Base-by-base conservation (phyloP, 2,797 vertebrate species). In the Euphonia xanthogaster region DNA sequence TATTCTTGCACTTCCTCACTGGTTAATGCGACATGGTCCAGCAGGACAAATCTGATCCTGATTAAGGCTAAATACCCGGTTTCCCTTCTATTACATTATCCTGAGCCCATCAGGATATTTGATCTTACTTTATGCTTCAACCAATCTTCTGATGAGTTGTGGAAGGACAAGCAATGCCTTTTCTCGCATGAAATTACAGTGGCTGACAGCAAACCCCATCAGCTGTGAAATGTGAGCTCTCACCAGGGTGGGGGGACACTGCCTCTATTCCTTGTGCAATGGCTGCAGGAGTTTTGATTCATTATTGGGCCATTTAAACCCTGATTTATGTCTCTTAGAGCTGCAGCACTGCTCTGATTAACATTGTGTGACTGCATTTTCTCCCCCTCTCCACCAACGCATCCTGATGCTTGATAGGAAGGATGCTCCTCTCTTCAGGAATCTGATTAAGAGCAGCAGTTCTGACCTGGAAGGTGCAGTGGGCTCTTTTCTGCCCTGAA, bases 291-390 rank as follows among this genome's bases (percentile, higher is more conserved):
- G 31, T 79, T 79, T 33, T 27, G 20, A 13, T 62, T 84, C 21
- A 10, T 79, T 42, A 39, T 12, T 35, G 54, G 31, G 19, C 31
- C 3, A 3, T 30, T 48, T 87, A 76, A 93, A 62, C 11, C 6
- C 47, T 30, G 35, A 70, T 76, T 81, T 91, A 31, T 7, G 6
- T 37, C 39, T 54, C 35, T 58, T n/a, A 58, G 22, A 61, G 18
- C 45, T 47, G 15, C 24, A 28, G 10, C 37, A 21, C 20, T 68
- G 51, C 40, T 88, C 42, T 87, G 24, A 78, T 75, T 37, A 87
- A 37, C 0, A 3, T 2, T 1, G 7, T 5, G 27, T 35, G 42
- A 15, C 51, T 2, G 1, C 0, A 0, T 70, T 83, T 87, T 72
- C 50, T 53, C 18, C 57, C 44, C 10, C 10, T 57, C 50, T 62